Evolutionary conservation across 1,140 invertebrate species (phyloP).

Genomic region (Brachionus manjavacas): DNA sequence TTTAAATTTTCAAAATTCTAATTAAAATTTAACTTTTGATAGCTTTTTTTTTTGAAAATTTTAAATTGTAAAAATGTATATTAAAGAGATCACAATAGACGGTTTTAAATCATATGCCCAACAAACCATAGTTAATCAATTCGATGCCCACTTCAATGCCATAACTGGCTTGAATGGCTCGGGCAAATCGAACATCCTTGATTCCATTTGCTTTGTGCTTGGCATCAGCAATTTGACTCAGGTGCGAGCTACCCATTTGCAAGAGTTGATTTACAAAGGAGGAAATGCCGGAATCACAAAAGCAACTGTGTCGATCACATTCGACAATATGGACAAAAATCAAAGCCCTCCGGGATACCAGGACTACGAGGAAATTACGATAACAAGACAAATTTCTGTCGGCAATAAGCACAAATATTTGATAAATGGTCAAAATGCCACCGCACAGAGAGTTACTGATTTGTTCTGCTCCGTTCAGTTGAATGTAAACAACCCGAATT

Average conservation of each 20-base stretch:
- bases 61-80: constrained; percentile 67
- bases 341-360: constrained; percentile 88
- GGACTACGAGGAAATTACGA: constrained; percentile 81
- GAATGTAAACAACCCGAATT: constrained; percentile 98
- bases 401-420: constrained; percentile 78
- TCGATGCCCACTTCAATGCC: constrained; percentile 92
- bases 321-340: constrained; percentile 80
- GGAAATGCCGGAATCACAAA: constrained; percentile 92
- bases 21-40: neutral
- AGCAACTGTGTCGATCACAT: constrained; percentile 89
- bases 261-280: constrained; percentile 94
- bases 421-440: constrained; percentile 86
- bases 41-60: neutral
- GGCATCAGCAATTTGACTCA: constrained; percentile 88
- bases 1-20: neutral
- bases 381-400: constrained; percentile 70
- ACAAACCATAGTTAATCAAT: constrained; percentile 83
- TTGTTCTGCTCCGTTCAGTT: constrained; percentile 91
- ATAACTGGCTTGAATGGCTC: constrained; percentile 97
- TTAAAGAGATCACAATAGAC: constrained; percentile 88
- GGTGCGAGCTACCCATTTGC: constrained; percentile 78
- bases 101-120: constrained; percentile 97
- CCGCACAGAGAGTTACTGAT: constrained; percentile 81
- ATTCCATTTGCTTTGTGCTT: constrained; percentile 94
- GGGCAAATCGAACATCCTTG: constrained; percentile 96